Evolutionary conservation across 2,113 vertebrate genomes (phyloP).

Genomic region (Thunnus maccoyii): DNA sequence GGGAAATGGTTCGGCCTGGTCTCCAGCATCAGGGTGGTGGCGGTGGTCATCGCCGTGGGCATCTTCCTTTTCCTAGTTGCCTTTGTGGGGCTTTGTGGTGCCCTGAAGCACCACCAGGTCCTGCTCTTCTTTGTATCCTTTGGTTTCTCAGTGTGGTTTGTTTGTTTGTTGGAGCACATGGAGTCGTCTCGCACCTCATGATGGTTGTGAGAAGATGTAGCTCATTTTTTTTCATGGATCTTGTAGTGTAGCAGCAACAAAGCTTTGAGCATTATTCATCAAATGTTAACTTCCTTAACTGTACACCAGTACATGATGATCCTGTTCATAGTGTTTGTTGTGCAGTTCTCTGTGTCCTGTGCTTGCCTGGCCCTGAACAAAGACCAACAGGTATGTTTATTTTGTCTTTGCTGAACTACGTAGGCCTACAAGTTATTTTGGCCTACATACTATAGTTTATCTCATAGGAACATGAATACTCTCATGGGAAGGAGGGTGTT

Average conservation of each 20-base stretch:
- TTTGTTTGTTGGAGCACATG: not conserved
- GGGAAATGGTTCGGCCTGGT: constrained; percentile 96
- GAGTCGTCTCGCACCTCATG: not conserved
- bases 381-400: constrained; percentile 90
- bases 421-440: too few relatives aligned
- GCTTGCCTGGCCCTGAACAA: constrained; percentile 93
- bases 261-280: not conserved
- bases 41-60: constrained; percentile 92
- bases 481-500: too few relatives aligned
- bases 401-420: rapidly evolving
- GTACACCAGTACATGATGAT: constrained; percentile 94
- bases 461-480: not conserved
- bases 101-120: constrained; percentile 96
- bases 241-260: not conserved
- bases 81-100: constrained; percentile 93
- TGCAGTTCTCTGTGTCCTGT: constrained; percentile 96
- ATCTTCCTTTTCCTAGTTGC: constrained; percentile 96
- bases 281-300: constrained; percentile 82
- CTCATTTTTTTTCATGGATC: not conserved
- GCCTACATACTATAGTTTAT: too few relatives aligned
- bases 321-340: constrained; percentile 93
- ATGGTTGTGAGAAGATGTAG: too few relatives aligned
- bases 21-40: constrained; percentile 96
- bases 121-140: constrained; percentile 99
- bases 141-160: not conserved